These are phyloP conservation scores for Notiomystis cincta DNA, from an alignment of 2,113 vertebrate species.

Conservation along the genomic window DNA sequence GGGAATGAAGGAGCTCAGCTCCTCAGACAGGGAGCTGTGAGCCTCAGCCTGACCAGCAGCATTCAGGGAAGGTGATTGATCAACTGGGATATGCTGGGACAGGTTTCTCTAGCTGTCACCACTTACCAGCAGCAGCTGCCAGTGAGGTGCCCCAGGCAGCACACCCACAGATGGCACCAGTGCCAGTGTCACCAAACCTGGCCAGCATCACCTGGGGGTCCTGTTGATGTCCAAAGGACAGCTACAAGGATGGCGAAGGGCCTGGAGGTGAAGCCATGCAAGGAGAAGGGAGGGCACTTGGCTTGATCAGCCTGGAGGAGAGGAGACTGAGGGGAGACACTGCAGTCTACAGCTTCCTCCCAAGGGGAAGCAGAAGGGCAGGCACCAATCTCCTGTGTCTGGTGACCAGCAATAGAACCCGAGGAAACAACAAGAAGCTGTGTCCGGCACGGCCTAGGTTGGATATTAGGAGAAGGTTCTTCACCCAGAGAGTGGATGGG, in stretches of 20 bases:
- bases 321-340: background rate
- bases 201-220: background rate
- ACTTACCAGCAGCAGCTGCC: background rate
- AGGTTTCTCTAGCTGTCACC: background rate
- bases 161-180: rapidly evolving
- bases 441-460: background rate
- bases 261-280: background rate
- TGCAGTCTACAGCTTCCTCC: background rate
- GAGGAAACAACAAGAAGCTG: background rate
- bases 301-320: background rate
- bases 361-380: background rate
- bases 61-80: background rate
- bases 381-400: background rate
- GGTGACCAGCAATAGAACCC: background rate
- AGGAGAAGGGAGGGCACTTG: background rate
- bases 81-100: background rate
- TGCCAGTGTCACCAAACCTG: background rate
- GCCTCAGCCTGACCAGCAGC: background rate
- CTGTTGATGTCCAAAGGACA: background rate
- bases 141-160: background rate
- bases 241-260: too few relatives aligned
- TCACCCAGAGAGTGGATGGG: background rate
- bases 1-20: background rate
- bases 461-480: background rate
- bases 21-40: rapidly evolving